These are phyloP conservation scores for Peromyscus polionotus DNA, from an alignment of 2,113 vertebrate species.

Conservation along the genomic window DNA sequence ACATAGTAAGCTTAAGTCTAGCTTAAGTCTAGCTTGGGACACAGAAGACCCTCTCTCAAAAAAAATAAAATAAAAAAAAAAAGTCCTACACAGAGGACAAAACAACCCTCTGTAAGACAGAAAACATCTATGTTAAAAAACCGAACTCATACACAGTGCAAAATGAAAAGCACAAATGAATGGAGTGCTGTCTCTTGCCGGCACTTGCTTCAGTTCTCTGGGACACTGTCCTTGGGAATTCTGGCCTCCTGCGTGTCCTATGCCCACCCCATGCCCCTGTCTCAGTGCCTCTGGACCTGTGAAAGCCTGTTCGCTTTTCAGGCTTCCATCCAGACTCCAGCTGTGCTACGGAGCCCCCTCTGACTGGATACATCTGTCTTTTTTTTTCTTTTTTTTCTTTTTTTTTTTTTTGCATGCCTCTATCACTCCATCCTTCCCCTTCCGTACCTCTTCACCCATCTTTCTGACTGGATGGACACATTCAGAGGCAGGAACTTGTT, in stretches of 20 bases:
- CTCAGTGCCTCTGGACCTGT: not conserved
- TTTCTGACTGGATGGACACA: not conserved
- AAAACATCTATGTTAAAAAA: not conserved
- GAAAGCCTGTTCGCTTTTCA: too few relatives aligned
- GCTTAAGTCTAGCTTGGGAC: not conserved
- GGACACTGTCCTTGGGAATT: not conserved
- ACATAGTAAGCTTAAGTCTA: not conserved
- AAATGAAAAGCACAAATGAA: not conserved
- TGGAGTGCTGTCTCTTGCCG: too few relatives aligned
- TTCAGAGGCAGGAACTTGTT: not conserved
- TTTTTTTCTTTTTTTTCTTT: not conserved
- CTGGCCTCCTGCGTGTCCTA: not conserved
- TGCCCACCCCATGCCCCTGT: rapidly evolving
- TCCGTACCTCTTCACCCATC: not conserved
- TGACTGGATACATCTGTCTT: not conserved
- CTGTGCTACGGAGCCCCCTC: not conserved
- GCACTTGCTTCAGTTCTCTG: not conserved
- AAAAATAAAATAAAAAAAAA: not conserved
- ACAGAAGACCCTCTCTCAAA: not conserved
- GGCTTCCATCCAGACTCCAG: not conserved
- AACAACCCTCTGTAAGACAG: not conserved
- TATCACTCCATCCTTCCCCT: not conserved
- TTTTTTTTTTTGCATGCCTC: not conserved
- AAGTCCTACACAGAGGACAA: not conserved
- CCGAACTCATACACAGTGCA: not conserved